These are phyloP conservation scores for Nematolebias whitei DNA, from an alignment of 2,113 vertebrate species.

Conservation along the genomic window DNA sequence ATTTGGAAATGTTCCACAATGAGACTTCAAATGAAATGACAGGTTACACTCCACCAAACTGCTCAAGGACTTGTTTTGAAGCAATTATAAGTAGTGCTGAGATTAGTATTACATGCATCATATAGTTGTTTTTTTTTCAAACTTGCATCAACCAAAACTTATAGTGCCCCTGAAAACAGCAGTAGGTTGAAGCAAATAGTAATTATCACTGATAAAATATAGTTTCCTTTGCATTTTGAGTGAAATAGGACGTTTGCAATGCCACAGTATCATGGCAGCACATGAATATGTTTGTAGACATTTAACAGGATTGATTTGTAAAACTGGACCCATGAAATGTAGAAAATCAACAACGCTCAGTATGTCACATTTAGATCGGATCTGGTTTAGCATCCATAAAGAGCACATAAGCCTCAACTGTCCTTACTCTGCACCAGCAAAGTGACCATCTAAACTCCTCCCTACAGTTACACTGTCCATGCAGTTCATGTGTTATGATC, in stretches of 20 bases:
- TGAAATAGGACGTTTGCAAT: too few species aligned
- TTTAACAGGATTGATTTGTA: too few species aligned
- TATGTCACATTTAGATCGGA: background rate
- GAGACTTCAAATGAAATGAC: background rate
- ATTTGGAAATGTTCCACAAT: constrained; percentile 3
- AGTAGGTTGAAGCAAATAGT: too few species aligned
- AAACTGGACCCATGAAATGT: background rate
- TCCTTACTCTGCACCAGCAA: background rate
- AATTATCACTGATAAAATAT: too few species aligned
- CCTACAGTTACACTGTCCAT: constrained; percentile 23
- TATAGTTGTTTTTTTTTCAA: background rate
- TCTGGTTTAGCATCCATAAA: background rate
- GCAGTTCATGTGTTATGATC: constrained; percentile 48
- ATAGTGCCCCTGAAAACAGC: too few species aligned
- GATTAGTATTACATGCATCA: background rate
- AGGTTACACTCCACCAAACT: background rate
- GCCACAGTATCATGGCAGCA: background rate
- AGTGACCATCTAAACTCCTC: background rate
- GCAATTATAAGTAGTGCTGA: background rate
- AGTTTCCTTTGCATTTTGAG: background rate
- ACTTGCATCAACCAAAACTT: too few species aligned
- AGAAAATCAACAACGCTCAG: background rate
- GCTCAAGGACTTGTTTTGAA: background rate
- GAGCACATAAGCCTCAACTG: constrained; percentile 4
- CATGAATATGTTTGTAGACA: background rate